phyloP scores from a whole-genome alignment of 2,113 vertebrate genomes.

The Psettodes erumei region DNA sequence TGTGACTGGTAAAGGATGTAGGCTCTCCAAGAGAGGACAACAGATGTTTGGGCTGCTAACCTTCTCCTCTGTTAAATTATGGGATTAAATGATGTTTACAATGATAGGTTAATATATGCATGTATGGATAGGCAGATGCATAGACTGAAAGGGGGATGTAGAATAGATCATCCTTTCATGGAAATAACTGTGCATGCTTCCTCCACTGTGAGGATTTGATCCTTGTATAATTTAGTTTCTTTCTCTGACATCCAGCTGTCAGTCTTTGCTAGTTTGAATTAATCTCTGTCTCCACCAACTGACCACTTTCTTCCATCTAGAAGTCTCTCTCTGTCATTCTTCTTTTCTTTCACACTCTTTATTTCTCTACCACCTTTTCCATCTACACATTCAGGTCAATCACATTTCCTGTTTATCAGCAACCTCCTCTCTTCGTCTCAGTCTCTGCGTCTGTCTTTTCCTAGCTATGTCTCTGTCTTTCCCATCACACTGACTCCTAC shows the following conservation, averaged over 20 bases:
- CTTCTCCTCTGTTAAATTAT: slow-evolving; percentile 4
- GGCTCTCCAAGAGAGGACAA: not conserved
- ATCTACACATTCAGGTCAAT: slow-evolving; percentile 61
- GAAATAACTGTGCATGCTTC: slow-evolving; percentile 26
- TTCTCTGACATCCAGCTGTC: slow-evolving; percentile 29
- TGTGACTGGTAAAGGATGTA: not conserved
- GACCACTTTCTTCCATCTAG: slow-evolving; percentile 59
- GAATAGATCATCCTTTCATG: slow-evolving; percentile 1
- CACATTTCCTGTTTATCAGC: slow-evolving; percentile 67
- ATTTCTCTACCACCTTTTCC: slow-evolving; percentile 15
- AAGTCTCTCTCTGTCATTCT: slow-evolving; percentile 49
- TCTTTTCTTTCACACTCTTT: slow-evolving; percentile 22
- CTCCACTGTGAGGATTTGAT: slow-evolving; percentile 21
- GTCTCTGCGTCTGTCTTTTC: slow-evolving; percentile 19
- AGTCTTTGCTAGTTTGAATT: slow-evolving; percentile 49
- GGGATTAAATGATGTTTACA: not conserved
- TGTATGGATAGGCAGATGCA: not conserved
- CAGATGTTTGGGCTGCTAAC: not conserved
- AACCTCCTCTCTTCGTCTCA: slow-evolving; percentile 43
- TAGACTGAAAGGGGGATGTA: not conserved
- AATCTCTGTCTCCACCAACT: slow-evolving; percentile 53
- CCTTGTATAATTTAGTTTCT: slow-evolving; percentile 36
- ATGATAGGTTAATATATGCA: not conserved
- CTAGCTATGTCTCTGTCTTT: slow-evolving; percentile 10
- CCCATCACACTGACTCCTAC: slow-evolving; percentile 41